Percentiles rank a stretch among this genome's conserved stretches.
Conservation (phyloP, 2,797 vertebrate species). For the Pangasius sanitwongsei region DNA sequence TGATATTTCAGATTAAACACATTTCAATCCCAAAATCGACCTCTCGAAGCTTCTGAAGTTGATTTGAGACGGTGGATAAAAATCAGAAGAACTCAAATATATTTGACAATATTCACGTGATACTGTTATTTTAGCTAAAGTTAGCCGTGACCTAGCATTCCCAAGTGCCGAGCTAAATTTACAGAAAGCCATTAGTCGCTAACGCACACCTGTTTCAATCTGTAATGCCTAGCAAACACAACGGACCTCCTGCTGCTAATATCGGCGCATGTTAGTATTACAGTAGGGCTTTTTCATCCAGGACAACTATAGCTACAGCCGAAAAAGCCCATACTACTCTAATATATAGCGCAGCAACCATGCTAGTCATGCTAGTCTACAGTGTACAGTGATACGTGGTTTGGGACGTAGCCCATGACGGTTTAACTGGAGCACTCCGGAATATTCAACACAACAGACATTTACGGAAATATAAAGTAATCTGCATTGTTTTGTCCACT, state of each 20-base stretch:
- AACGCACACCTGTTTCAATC: slow-evolving; percentile 48
- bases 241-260: not conserved
- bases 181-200: slow-evolving; percentile 42
- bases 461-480: not conserved
- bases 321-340: not conserved
- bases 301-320: not conserved
- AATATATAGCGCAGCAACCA: not conserved
- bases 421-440: not conserved
- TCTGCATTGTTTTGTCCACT: not conserved
- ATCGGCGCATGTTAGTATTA: not conserved
- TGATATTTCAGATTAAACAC: not conserved
- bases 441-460: not conserved
- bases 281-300: not conserved
- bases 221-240: slow-evolving; percentile 34
- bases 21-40: not conserved
- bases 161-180: slow-evolving; percentile 68
- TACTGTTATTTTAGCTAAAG: slow-evolving; percentile 47
- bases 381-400: not conserved
- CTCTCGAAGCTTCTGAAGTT: not conserved
- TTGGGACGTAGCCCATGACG: not conserved
- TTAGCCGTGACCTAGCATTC: slow-evolving; percentile 52
- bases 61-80: not conserved
- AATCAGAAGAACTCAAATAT: not conserved
- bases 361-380: not conserved
- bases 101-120: too few species aligned